Evolutionary conservation across 2,888 invertebrate species (phyloP).

Genomic region (Acronicta alni): DNA sequence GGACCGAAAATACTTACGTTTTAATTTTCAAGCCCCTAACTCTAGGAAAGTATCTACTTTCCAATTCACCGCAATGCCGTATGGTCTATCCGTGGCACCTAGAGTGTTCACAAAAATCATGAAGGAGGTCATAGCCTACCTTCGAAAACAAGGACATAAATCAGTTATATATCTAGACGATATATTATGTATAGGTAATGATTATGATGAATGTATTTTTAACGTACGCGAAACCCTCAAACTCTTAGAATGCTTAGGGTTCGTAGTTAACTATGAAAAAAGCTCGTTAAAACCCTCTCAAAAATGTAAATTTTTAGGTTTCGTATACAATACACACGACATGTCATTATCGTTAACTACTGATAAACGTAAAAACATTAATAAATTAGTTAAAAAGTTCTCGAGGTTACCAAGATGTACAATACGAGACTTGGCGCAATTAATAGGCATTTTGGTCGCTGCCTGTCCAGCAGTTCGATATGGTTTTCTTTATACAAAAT

Average conservation of each 20-base stretch:
- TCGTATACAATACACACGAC: conserved; percentile 9
- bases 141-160: neutral
- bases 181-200: conserved; percentile 4
- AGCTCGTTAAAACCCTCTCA: conserved; percentile 2
- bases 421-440: conserved; percentile 12
- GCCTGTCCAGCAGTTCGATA: conserved; percentile 18
- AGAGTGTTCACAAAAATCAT: conserved; percentile 7
- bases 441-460: conserved; percentile 9
- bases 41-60: too few species aligned
- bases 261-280: conserved; percentile 7
- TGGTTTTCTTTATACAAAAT: conserved; percentile 21
- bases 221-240: neutral
- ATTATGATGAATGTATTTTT: neutral
- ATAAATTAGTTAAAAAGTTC: neutral
- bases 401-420: conserved; percentile 3
- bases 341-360: conserved; percentile 2
- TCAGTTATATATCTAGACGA: conserved; percentile 10
- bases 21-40: too few species aligned
- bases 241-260: conserved; percentile 2
- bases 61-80: too few species aligned
- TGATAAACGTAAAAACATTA: conserved; percentile 1
- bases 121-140: neutral
- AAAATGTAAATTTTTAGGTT: conserved; percentile 9
- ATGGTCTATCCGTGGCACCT: conserved; percentile 4
- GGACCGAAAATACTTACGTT: too few species aligned